These are phyloP conservation scores for Spicauda simplicius DNA, from an alignment of 2,888 invertebrate species.

Conservation along the genomic window DNA sequence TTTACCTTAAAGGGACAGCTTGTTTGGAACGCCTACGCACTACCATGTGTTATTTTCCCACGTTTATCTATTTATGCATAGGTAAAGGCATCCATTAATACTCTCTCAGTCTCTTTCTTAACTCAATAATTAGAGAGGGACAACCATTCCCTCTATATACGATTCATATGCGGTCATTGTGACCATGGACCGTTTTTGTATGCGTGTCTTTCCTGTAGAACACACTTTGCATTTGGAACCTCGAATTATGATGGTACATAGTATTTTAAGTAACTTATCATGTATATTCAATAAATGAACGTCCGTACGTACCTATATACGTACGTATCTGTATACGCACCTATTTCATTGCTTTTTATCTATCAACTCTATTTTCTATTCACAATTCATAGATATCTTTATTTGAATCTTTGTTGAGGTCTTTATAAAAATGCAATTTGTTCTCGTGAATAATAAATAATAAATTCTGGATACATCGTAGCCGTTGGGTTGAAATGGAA, in stretches of 20 bases:
- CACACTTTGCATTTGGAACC: slow-evolving; percentile 47
- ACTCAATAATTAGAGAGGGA: slow-evolving; percentile 47
- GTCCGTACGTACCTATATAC: no score
- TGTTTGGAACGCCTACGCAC: slow-evolving; percentile 11
- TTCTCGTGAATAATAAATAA: slow-evolving; percentile 2
- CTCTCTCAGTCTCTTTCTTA: slow-evolving; percentile 39
- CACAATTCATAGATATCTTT: no score
- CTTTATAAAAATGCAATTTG: not conserved
- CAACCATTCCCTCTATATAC: slow-evolving; percentile 47
- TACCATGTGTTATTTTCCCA: slow-evolving; percentile 61
- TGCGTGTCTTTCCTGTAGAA: slow-evolving; percentile 52
- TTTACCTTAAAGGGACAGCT: not conserved
- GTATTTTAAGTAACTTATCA: not conserved
- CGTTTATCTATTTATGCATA: slow-evolving; percentile 56
- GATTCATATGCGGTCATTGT: slow-evolving; percentile 48
- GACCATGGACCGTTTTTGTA: slow-evolving; percentile 52
- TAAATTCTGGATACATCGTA: slow-evolving; percentile 3
- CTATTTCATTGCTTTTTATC: no score
- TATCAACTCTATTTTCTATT: no score
- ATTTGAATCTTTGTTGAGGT: no score
- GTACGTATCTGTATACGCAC: no score
- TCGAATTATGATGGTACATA: not conserved
- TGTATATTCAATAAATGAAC: no score
- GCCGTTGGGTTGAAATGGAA: slow-evolving; percentile 14
- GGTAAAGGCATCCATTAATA: slow-evolving; percentile 51